Evolutionary conservation across 2,888 invertebrate species (phyloP), one percentile per base, ranked within the genome.

Genomic region (Argyresthia goedartella): DNA sequence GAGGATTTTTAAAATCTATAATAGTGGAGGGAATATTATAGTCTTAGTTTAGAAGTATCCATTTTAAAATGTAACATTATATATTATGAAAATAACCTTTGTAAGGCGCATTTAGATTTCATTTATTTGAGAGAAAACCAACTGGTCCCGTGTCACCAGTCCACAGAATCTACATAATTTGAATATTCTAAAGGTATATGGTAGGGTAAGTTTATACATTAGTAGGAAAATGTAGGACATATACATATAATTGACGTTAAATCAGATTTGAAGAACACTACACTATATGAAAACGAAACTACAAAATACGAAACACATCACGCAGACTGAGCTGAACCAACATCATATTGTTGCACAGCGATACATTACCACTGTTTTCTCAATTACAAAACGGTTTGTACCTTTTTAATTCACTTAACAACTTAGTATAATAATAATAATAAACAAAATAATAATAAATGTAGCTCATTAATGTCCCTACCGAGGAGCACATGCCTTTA

Each of bases 21-120:
- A 25, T 25, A 82, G 73, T 82, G 81, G 81, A 81, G 80, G 81
- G 81, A 76, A 73, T 80, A 67, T 71, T 66, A 71, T 74, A 81
- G 74, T 81, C 77, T 77, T 76, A 74, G 63, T 60, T 74, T 73
- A 65, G 66, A 68, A 69, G 66, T 67, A 60, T 42, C n/a, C 42
- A 50, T 42, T 14, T 10, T 35, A 49, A 36, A 7, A 49, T 49
- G 35, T 13, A 49, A 35, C 35, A 36, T 15, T 13, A 9, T 46
- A 10, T 6, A 46, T 10, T n/a, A 46, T 10, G 46, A 33, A 35
- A 25, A 42, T 36, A 41, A 50, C 11, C 42, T 41, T 50, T 41
- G 13, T 67, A 73, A 71, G 71, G 74, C 69, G 67, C 70, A 69
- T 63, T 56, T 62, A 63, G 69, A 71, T 66, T 69, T 59, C 56